Base-by-base conservation (phyloP, 2,888 invertebrate genomes). In the Volucella zonaria region DNA sequence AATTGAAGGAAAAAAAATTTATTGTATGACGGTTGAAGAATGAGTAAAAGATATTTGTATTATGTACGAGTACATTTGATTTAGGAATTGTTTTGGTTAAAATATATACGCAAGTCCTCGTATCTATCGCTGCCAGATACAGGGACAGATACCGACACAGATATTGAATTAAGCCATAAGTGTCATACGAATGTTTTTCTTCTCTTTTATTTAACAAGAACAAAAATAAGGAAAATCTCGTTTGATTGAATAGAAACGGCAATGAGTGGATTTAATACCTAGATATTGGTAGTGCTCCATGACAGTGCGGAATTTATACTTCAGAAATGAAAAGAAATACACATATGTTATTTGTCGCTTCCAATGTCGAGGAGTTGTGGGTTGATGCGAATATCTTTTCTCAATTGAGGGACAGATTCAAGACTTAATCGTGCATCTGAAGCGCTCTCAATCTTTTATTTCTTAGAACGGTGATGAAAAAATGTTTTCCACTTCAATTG, bases 401-500 rank as follows among this genome's bases (percentile, higher is more conserved):
- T 23, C 10, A n/a, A 8, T 11, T 23, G 23, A 23, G 23, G 23
- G 54, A 31, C 14, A 14, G 54, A 38, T 56, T 51, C 18, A 18
- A 51, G 66, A 42, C 12, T n/a, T 49, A 4, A 23, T 14, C 52
- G 18, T 6, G 4, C 1, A 11, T 23, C 31, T 31, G 31, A 31
- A 31, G 6, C 31, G 6, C 6, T 31, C 6, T 6, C 4, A 31
- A 31, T 4, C 6, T 43, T 43, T 2, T 43, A 18, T 59, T 40
- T 40, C 8, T 56, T 38, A 38, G 31, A 6, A 62, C n/a, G 38
- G 31, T 14, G 45, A 23, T 43, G n/a, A 45, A 14, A 4, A 54
- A 67, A 43, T 45, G 67, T 15, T 66, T 66, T 66, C 52, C 66
- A 66, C 66, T 66, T 54, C 67, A 54, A 14, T 54, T 54, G 54